Evolutionary conservation across 2,888 invertebrate species (phyloP).

Genomic region (Parascotia fuliginaria): DNA sequence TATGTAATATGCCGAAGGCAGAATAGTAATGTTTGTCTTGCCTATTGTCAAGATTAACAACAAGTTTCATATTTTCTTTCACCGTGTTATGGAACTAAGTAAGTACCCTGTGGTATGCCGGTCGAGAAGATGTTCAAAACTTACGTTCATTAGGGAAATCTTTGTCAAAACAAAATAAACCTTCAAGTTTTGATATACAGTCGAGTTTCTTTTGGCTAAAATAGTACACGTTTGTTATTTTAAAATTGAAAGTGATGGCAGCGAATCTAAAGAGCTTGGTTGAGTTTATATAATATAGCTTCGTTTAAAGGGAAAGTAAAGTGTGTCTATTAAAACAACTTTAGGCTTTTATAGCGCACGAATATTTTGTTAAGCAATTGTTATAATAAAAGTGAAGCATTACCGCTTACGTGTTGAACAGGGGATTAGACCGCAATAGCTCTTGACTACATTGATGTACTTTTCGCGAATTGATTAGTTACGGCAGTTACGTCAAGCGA

Average conservation of each 20-base stretch:
- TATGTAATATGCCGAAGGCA: too few relatives aligned
- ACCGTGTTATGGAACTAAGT: background rate
- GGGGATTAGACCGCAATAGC: too few relatives aligned
- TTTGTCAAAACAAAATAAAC: background rate
- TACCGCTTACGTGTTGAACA: too few relatives aligned
- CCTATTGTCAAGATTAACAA: slow-evolving; percentile 17
- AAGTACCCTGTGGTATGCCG: background rate
- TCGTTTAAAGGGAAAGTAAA: background rate
- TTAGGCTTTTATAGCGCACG: background rate
- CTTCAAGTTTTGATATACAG: background rate
- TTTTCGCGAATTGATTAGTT: too few relatives aligned
- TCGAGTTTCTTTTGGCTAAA: background rate
- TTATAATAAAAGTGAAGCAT: too few relatives aligned
- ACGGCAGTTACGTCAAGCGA: background rate
- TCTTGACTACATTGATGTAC: too few relatives aligned
- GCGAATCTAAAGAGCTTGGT: background rate
- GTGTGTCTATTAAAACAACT: background rate
- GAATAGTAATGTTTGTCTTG: slow-evolving; percentile 8
- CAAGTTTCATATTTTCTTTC: background rate
- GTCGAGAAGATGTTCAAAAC: background rate
- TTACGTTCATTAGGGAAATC: background rate
- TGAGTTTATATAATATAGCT: background rate
- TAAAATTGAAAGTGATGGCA: background rate
- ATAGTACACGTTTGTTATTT: background rate
- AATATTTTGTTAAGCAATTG: background rate